Evolutionary conservation across 2,888 invertebrate species (phyloP).

Genomic region (Iphiclides podalirius): DNA sequence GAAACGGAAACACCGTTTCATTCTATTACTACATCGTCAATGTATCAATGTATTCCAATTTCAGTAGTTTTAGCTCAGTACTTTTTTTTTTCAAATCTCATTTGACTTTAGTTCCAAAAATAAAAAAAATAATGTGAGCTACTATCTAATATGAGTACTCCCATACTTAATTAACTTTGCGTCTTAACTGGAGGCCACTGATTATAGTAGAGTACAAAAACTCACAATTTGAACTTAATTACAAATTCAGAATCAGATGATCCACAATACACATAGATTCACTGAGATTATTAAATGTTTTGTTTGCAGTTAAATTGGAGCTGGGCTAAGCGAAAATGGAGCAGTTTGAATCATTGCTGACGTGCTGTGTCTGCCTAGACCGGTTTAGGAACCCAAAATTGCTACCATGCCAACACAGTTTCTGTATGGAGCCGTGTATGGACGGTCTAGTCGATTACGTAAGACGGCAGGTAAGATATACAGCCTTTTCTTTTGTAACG

Average conservation of each 20-base stretch:
- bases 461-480: constrained; percentile 90
- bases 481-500: not conserved
- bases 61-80: not conserved
- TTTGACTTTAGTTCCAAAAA: no score
- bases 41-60: not conserved
- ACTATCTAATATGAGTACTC: no score
- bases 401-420: constrained; percentile 99
- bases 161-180: no score
- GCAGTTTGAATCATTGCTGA: constrained; percentile 97
- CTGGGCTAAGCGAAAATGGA: constrained; percentile 82
- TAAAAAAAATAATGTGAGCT: no score
- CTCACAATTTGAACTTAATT: no score
- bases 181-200: no score
- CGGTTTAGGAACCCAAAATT: constrained; percentile 98
- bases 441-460: constrained; percentile 98
- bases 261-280: no score
- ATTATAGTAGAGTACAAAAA: no score
- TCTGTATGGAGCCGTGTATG: constrained; percentile 99
- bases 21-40: not conserved
- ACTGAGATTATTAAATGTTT: constrained; percentile 24
- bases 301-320: constrained; percentile 60
- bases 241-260: no score
- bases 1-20: not conserved
- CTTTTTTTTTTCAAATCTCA: no score
- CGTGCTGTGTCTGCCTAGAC: constrained; percentile 99